Percentiles rank a stretch among this genome's conserved stretches.
Conservation (phyloP, 2,797 vertebrate species). For the Centropyge bicolor region DNA sequence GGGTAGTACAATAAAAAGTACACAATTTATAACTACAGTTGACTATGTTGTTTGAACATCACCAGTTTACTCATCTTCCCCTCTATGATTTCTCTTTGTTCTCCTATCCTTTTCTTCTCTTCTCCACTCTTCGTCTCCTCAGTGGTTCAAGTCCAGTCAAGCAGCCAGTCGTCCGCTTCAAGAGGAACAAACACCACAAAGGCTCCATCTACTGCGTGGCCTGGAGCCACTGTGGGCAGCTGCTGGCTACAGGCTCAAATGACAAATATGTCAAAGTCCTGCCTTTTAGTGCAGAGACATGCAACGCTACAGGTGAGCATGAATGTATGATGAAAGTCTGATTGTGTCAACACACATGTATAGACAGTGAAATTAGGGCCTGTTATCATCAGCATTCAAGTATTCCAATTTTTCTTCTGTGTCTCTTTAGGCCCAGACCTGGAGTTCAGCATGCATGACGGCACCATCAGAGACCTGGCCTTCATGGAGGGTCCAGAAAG, state of each 20-base stretch:
- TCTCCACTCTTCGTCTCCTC: not conserved
- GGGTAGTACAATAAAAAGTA: too few relatives aligned
- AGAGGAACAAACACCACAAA: constrained; percentile 99
- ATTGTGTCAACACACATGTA: not conserved
- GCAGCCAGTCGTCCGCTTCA: constrained; percentile 94
- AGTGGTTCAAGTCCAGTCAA: constrained; percentile 86
- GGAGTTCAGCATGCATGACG: constrained; percentile 99
- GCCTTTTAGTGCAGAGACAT: constrained; percentile 96
- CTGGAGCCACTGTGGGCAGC: constrained; percentile 97
- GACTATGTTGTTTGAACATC: not conserved
- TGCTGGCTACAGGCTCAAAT: constrained; percentile 97
- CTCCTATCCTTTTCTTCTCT: not conserved
- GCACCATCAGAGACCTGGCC: constrained; percentile 97
- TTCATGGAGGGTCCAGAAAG: constrained; percentile 99
- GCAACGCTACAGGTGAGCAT: constrained; percentile 94
- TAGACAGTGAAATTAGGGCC: too few relatives aligned
- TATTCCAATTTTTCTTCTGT: not conserved
- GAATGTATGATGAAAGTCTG: not conserved
- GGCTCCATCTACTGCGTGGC: constrained; percentile 99
- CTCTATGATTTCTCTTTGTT: not conserved
- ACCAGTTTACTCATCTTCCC: not conserved
- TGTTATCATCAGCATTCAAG: not conserved
- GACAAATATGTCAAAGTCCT: constrained; percentile 99
- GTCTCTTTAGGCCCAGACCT: constrained; percentile 91
- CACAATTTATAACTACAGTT: not conserved